These are phyloP conservation scores for Trissolcus basalis DNA, from an alignment of 1,140 invertebrate genomes.

Conservation along the genomic window DNA sequence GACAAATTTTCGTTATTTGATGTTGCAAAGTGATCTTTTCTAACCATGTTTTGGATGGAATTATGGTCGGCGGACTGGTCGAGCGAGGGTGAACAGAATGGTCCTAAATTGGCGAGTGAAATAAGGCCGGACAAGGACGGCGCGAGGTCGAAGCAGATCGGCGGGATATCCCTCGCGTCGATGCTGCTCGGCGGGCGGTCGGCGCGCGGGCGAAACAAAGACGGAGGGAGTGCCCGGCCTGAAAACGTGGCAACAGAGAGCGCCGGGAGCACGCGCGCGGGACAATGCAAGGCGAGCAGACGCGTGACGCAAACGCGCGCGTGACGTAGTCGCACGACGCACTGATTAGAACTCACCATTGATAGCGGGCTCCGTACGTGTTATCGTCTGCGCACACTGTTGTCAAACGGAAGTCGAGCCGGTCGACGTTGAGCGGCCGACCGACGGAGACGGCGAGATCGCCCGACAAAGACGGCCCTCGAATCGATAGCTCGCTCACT, in stretches of 20 bases:
- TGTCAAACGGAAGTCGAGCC: conserved; percentile 35
- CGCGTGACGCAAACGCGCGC: conserved; percentile 51
- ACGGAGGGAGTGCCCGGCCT: not conserved
- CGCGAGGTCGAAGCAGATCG: not conserved
- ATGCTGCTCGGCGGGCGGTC: not conserved
- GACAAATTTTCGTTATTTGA: no score
- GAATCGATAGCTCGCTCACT: conserved; percentile 55
- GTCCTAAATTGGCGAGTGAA: conserved; percentile 22
- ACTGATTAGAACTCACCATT: conserved; percentile 60
- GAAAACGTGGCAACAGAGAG: conserved; percentile 15
- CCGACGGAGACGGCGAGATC: conserved; percentile 30
- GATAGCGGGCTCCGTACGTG: conserved; percentile 53
- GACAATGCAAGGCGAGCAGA: conserved; percentile 5
- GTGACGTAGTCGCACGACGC: conserved; percentile 50
- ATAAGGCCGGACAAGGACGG: conserved; percentile 15
- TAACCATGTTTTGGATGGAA: no score
- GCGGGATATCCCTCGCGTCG: conserved; percentile 21
- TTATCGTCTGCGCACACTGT: conserved; percentile 46
- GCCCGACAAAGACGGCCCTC: conserved; percentile 19
- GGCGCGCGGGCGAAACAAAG: not conserved
- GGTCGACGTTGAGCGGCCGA: conserved; percentile 30
- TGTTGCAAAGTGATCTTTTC: no score
- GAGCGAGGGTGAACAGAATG: not conserved
- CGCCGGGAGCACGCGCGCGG: conserved; percentile 7
- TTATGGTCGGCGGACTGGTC: not conserved